Evolutionary conservation across 2,113 vertebrate species (phyloP), one percentile per base, ranked within the genome.

Genomic region (Rhabdornis inornatus): DNA sequence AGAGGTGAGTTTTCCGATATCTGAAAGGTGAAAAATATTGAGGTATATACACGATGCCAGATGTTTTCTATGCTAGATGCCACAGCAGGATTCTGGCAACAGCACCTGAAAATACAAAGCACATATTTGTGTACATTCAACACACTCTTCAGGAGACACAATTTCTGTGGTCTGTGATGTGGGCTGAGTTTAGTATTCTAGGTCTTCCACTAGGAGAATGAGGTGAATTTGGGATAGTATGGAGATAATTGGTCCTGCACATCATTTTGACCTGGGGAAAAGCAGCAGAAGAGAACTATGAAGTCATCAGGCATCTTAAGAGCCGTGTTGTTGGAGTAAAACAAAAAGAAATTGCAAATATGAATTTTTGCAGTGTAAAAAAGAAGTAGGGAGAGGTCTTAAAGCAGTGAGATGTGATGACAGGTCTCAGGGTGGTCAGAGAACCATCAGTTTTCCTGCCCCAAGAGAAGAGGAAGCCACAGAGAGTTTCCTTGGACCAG

Each of bases 31-130:
- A 83, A 83, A 94, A 92, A 45, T 49, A 57, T 7, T 49, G 63
- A 49, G 37, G 22, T 2, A 50, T 42, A 22, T 19, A 55, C 23
- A 3, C 53, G 23, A 53, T 66, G 72, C 31, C 59, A 81, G 69
- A 13, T 83, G 77, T 91, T 81, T 84, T 74, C 28, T 57, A 6
- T 55, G 23, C 35, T 75, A 81, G 87, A 61, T 84, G 35, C 8
- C 30, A 16, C 52, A 84, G 33, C 18, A 75, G 64, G 52, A 63
- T 70, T 81, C 87, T 87, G 65, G 35, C 28, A 77, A 57, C 8
- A 77, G 5, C 10, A 18, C 13, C 37, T 89, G 42, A 87, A 84
- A 92, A 95, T 42, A 78, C 42, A 91, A 83, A 55, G n/a, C n/a
- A 70, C 15, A 6, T 65, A 53, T 72, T 80, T 79, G 9, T 57